A percentile compares a stretch with the other conserved stretches of the same genome.
These are phyloP conservation scores for Acinonyx jubatus DNA, from an alignment of 2,113 vertebrate genomes.

Conservation along the genomic window DNA sequence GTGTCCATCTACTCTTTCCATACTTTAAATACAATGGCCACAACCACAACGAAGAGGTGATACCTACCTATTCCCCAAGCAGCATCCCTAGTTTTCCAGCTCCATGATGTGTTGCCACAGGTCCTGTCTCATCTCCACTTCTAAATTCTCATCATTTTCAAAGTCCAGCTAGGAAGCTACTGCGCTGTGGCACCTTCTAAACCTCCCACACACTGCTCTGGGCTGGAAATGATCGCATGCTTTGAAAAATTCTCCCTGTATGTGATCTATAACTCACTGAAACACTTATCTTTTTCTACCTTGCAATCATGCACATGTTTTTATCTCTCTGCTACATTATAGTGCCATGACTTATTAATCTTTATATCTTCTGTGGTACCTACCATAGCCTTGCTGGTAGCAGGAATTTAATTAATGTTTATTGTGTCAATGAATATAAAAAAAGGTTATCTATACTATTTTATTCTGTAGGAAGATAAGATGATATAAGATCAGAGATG, in stretches of 20 bases:
- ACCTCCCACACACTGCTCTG: not conserved
- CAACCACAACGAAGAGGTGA: not conserved
- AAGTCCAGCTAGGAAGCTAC: not conserved
- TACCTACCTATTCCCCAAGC: not conserved
- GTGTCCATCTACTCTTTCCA: not conserved
- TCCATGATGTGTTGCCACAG: not conserved
- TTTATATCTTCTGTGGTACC: slow-evolving; percentile 10
- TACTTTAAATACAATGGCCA: not conserved
- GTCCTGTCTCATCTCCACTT: not conserved
- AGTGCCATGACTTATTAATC: not conserved
- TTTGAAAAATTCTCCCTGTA: not conserved
- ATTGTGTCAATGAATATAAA: slow-evolving; percentile 34
- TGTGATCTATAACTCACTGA: not conserved
- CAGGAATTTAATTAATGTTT: slow-evolving; percentile 61
- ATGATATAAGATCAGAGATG: slow-evolving; percentile 25
- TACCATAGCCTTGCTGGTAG: not conserved
- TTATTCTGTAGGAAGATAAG: slow-evolving; percentile 37
- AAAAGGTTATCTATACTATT: not conserved
- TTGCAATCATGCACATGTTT: not conserved
- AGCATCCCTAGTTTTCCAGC: not conserved
- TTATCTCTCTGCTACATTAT: not conserved
- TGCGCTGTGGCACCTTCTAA: too few relatives aligned
- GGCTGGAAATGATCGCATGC: not conserved
- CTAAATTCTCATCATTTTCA: not conserved
- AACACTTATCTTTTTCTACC: not conserved